A percentile compares a stretch with the other conserved stretches of the same genome.
Evolutionary conservation across 2,113 vertebrate genomes (phyloP).

Genomic region (Antechinus flavipes): DNA sequence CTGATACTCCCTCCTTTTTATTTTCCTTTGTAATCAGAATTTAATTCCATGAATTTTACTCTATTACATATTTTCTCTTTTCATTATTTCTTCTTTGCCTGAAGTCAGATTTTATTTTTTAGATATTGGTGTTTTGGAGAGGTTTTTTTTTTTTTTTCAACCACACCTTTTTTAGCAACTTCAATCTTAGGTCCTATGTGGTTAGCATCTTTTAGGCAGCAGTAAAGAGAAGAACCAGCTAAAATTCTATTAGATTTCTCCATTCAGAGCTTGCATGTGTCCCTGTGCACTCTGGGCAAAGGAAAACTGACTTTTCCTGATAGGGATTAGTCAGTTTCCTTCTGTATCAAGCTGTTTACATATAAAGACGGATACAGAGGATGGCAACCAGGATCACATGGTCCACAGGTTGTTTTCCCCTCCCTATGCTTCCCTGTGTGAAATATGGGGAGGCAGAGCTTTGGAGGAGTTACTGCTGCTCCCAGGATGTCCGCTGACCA

Average conservation of each 20-base stretch:
- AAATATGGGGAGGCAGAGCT: conserved; percentile 53
- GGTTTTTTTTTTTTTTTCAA: not conserved
- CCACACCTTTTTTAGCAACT: not conserved
- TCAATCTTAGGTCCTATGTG: not conserved
- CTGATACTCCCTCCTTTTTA: not conserved
- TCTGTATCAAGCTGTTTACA: conserved; percentile 75
- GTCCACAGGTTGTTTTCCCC: conserved; percentile 67
- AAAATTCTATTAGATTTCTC: conserved; percentile 47
- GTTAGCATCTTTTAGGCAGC: not conserved
- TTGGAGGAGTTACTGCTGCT: conserved; percentile 30
- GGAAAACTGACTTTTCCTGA: conserved; percentile 76
- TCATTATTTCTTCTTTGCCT: not conserved
- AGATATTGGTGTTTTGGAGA: not conserved
- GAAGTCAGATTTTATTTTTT: not conserved
- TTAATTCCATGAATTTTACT: not conserved
- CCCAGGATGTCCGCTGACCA: conserved; percentile 78
- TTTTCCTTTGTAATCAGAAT: conserved; percentile 33
- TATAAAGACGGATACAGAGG: conserved; percentile 67
- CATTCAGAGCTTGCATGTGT: conserved; percentile 39
- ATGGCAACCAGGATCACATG: conserved; percentile 68
- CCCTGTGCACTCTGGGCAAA: conserved; percentile 50
- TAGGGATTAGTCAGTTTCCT: conserved; percentile 80
- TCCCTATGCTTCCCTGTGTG: conserved; percentile 63
- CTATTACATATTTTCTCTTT: not conserved
- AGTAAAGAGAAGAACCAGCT: conserved; percentile 22